Evolutionary conservation across 1,140 invertebrate species (phyloP), one percentile per base, ranked within the genome.

Genomic region (Monochamus saltuarius): DNA sequence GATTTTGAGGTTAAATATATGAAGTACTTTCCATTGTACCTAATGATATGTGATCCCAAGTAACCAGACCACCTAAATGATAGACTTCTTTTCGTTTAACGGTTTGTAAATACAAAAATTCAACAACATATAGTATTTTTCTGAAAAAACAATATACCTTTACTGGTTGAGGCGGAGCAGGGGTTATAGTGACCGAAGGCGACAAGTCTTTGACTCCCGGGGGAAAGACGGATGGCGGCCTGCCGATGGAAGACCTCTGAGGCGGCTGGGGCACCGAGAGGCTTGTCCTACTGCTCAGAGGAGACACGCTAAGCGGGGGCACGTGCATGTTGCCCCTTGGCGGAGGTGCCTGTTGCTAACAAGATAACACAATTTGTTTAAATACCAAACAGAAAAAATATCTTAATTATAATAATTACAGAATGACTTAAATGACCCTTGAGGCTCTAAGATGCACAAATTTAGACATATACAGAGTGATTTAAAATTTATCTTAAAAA

Each of bases 141-240:
- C 34, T 17, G 35, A 52, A 16, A 49, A 60, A 46, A 56, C 56
- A 38, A 39, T 14, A 65, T 70, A 84, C 78, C 71, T 85, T 84
- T 29, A 80, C 77, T 45, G 82, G 77, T 59, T 85, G 84, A 39
- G 84, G 84, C 47, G 84, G 84, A 36, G 85, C 85, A 6, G 85
- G 85, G n/a, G 85, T 87, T 66, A 87, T 87, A 37, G 85, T 87
- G 56, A 87, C 83, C 11, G 81, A 81, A 8, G 77, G 77, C 37
- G 77, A 78, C 19, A 78, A 64, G 62, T 77, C 75, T 67, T 77
- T 77, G 43, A 75, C 71, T 10, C 71, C 73, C 7, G 70, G 63
- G 37, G 75, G 74, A 61, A 74, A 77, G 9, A 65, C 65, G 35
- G 60, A 50, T 19, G 66, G 55, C 10, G 67, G 61, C 36, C 72